phyloP scores from a whole-genome alignment of 1,140 invertebrate genomes.

The Plodia interpunctella region DNA sequence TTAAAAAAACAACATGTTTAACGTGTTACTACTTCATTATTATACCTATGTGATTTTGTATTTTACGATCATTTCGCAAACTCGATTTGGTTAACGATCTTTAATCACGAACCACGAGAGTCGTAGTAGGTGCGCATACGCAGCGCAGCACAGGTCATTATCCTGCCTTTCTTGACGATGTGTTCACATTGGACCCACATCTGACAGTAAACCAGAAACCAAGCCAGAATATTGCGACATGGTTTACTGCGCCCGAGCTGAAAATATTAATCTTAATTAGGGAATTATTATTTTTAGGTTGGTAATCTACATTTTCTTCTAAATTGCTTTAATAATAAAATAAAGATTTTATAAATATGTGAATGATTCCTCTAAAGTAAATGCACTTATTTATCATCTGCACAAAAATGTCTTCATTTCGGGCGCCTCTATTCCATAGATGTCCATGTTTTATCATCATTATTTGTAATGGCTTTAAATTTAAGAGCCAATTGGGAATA shows the following conservation, averaged over 20 bases:
- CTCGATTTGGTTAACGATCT: not conserved
- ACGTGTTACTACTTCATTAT: not conserved
- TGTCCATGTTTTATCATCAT: too few relatives aligned
- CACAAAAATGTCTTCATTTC: too few relatives aligned
- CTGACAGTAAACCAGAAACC: not conserved
- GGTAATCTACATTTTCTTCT: too few relatives aligned
- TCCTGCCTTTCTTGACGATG: conserved; percentile 26
- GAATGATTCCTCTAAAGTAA: too few relatives aligned
- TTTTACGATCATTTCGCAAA: not conserved
- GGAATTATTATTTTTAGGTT: too few relatives aligned
- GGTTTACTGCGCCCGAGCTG: not conserved
- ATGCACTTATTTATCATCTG: too few relatives aligned
- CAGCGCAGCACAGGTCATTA: conserved; percentile 36
- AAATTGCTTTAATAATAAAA: too few relatives aligned
- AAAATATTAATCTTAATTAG: too few relatives aligned
- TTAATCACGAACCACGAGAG: not conserved
- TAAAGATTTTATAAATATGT: too few relatives aligned
- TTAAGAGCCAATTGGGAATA: not conserved
- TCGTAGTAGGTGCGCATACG: conserved; percentile 22
- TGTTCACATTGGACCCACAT: not conserved
- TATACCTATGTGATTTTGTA: too few relatives aligned
- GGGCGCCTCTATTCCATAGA: too few relatives aligned
- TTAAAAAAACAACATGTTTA: not conserved
- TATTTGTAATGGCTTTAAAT: not conserved
- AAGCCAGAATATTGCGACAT: not conserved